phyloP scores from a whole-genome alignment of 1,140 invertebrate genomes.

The Cataglyphis hispanica region DNA sequence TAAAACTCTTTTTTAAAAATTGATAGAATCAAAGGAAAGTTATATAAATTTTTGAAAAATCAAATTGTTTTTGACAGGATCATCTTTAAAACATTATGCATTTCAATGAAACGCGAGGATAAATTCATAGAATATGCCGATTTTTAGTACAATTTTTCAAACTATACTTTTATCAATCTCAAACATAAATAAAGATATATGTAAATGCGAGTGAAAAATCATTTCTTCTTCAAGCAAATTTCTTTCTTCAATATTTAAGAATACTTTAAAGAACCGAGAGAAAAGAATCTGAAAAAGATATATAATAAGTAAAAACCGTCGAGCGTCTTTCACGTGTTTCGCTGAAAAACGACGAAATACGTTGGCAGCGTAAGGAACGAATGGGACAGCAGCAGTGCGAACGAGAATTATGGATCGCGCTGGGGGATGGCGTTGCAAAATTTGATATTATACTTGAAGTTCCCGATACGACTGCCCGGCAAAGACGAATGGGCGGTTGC shows the following conservation, averaged over 20 bases:
- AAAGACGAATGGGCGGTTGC: constrained; percentile 53
- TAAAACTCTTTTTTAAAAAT: constrained; percentile 9
- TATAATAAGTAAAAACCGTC: constrained; percentile 3
- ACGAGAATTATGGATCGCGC: constrained; percentile 42
- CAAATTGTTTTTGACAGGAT: not conserved
- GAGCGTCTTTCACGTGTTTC: constrained; percentile 18
- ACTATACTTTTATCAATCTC: not conserved
- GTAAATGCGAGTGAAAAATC: not conserved
- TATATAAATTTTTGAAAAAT: not conserved
- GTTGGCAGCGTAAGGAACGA: constrained; percentile 30
- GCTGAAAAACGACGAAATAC: not conserved
- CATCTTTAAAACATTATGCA: not conserved
- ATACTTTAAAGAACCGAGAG: not conserved
- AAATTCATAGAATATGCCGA: not conserved
- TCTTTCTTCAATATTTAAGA: not conserved
- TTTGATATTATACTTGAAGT: constrained; percentile 56
- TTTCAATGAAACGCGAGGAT: not conserved
- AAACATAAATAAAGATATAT: not conserved
- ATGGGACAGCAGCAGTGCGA: constrained; percentile 31
- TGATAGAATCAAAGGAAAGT: not conserved
- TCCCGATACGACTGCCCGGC: not conserved
- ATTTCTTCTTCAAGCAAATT: too few relatives aligned
- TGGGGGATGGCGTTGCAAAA: constrained; percentile 3
- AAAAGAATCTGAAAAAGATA: not conserved
- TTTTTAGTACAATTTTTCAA: not conserved